These are phyloP conservation scores for Clytia hemisphaerica DNA, from an alignment of 30 jellyfish, hydroid and myxozoan species.

Conservation along the genomic window DNA sequence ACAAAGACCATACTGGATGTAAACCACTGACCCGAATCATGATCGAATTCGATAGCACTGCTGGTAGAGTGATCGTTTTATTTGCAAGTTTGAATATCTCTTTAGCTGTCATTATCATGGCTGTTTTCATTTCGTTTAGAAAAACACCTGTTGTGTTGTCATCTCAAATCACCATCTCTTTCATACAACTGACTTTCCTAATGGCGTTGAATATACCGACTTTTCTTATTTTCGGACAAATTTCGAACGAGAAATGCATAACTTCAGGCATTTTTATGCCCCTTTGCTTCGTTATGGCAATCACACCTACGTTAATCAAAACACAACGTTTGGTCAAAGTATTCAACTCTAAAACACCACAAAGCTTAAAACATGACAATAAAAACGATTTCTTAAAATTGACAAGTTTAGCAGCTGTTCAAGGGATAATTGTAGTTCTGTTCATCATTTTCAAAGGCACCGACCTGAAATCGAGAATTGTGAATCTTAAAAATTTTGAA, in stretches of 20 bases:
- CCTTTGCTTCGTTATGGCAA: background rate
- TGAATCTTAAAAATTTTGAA: too few relatives aligned
- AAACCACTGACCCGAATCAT: background rate
- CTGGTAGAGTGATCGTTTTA: too few relatives aligned
- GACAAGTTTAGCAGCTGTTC: too few relatives aligned
- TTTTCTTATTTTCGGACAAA: background rate
- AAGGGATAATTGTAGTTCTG: too few relatives aligned
- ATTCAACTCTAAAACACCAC: too few relatives aligned
- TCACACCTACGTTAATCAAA: constrained; percentile 10
- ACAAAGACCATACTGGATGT: background rate
- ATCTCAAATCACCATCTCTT: constrained; percentile 7
- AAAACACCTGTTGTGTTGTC: constrained; percentile 14
- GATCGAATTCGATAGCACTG: background rate
- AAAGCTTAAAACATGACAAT: too few relatives aligned
- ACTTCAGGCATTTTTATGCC: background rate
- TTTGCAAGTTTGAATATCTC: too few relatives aligned
- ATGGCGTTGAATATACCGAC: background rate
- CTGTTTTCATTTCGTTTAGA: background rate
- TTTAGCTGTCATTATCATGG: background rate
- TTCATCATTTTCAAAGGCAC: too few relatives aligned
- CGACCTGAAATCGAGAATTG: too few relatives aligned
- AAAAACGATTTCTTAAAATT: too few relatives aligned
- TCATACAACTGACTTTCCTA: constrained; percentile 15
- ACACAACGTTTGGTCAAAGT: constrained; percentile 15
- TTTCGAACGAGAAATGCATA: constrained; percentile 3